Base-by-base conservation (phyloP, 1,140 invertebrate species). In the Orussus abietinus region DNA sequence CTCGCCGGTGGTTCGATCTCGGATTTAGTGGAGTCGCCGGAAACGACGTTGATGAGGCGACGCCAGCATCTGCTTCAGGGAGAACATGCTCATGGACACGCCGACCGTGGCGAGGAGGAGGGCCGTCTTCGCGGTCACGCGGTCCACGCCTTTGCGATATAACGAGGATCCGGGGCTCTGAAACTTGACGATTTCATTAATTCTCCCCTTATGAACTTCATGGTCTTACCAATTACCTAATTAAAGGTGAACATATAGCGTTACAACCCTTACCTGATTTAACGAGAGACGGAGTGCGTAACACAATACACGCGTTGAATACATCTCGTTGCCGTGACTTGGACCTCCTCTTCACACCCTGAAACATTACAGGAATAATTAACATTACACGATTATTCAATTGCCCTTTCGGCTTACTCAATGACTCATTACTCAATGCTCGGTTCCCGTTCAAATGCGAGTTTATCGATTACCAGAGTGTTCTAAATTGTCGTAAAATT, bases 11-110 rank as follows among this genome's bases (percentile, higher is more conserved):
- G n/a, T n/a, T n/a, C n/a, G n/a, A n/a, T n/a, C n/a, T n/a, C n/a
- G n/a, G n/a, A 26, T 38, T 32, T 38, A 42, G 11, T 35, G 18
- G 17, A 35, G 7, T 5, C 32, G 11, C 43, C 57, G 46, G 29
- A 58, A n/a, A 41, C 50, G 45, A 17, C 52, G 48, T 5, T 57
- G 53, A n/a, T 50, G 49, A 9, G 63, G 52, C 3, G 59, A 59
- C 12, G 60, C 52, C 19, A 64, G 41, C 66, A 74, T 61, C 30
- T 73, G 67, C 4, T 55, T 60, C 17, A 73, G 41, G 5, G 66
- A 66, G 40, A 71, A 72, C 40, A 71, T 53, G 18, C 64, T 68
- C 34, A 71, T 38, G 1, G 66, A 69, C 0, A 74, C 20, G n/a
- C 69, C 70, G 4, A 68, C 42, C 6, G 68, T 63, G 9, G 70